phyloP scores from a whole-genome alignment of 2,888 invertebrate species.

The Dryocosmus kuriphilus region DNA sequence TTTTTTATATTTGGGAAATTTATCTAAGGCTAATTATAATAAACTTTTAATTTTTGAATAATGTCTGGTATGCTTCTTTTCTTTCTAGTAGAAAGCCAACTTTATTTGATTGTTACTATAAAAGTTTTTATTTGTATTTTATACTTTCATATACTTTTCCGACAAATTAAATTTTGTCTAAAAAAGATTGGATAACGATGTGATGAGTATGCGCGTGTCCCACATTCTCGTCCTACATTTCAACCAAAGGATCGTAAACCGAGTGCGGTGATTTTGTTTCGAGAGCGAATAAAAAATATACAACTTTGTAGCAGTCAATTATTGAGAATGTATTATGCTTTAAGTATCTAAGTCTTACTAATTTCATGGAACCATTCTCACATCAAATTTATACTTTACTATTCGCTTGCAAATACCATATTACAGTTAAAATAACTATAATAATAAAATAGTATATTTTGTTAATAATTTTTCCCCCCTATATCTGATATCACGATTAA shows the following conservation, averaged over 20 bases:
- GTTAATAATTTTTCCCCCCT: too few species aligned
- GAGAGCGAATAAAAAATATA: neutral
- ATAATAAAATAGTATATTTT: neutral
- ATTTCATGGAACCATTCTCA: too few species aligned
- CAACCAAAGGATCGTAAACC: neutral
- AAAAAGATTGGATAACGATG: neutral
- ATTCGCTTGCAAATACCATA: too few species aligned
- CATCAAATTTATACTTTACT: too few species aligned
- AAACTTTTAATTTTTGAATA: too few species aligned
- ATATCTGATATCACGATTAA: too few species aligned
- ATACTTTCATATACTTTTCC: neutral
- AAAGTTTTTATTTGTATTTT: neutral
- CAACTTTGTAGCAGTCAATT: neutral
- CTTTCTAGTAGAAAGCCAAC: too few species aligned
- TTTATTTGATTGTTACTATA: too few species aligned
- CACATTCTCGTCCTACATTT: slow-evolving; percentile 11
- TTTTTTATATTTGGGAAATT: too few species aligned
- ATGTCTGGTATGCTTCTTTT: too few species aligned
- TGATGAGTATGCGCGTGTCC: neutral
- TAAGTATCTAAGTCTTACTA: too few species aligned
- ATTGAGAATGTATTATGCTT: neutral
- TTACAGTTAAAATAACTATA: neutral
- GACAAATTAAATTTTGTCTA: neutral
- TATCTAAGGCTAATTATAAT: too few species aligned
- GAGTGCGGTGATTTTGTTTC: neutral